Conservation (phyloP, 2,113 vertebrate species). For the Neotoma lepida region DNA sequence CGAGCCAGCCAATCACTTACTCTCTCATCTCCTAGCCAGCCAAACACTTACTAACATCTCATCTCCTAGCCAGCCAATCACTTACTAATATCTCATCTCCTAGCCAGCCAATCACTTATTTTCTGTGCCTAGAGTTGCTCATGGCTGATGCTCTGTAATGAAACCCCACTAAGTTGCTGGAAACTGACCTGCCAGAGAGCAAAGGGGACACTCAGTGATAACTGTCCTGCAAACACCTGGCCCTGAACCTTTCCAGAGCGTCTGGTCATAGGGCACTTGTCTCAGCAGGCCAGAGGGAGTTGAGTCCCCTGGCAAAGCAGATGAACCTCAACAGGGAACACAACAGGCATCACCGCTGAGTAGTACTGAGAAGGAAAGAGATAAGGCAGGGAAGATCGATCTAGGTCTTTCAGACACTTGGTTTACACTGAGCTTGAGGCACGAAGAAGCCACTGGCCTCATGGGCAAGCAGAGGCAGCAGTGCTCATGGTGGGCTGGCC, state of each 20-base stretch:
- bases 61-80: too few species aligned
- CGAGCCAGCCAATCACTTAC: too few species aligned
- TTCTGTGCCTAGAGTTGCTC: not conserved
- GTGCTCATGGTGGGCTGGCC: not conserved
- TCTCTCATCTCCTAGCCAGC: not conserved
- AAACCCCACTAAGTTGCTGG: not conserved
- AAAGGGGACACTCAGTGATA: not conserved
- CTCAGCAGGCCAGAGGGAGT: not conserved
- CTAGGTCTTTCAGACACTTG: not conserved
- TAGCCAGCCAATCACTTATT: not conserved
- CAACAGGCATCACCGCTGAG: not conserved
- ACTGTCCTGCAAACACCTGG: not conserved
- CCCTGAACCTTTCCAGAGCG: not conserved
- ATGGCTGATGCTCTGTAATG: accelerated
- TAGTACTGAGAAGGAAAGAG: not conserved
- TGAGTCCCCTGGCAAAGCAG: slow-evolving; percentile 1
- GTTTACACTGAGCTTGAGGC: not conserved
- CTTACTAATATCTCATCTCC: too few species aligned
- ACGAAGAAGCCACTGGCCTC: not conserved
- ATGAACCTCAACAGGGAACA: not conserved
- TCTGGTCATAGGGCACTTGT: not conserved
- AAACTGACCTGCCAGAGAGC: not conserved
- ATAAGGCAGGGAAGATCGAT: not conserved
- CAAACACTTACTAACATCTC: accelerated
- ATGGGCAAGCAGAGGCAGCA: not conserved